Evolutionary conservation across 1,140 invertebrate species (phyloP), one percentile per base, ranked within the genome.

Genomic region (Asbolus verrucosus): DNA sequence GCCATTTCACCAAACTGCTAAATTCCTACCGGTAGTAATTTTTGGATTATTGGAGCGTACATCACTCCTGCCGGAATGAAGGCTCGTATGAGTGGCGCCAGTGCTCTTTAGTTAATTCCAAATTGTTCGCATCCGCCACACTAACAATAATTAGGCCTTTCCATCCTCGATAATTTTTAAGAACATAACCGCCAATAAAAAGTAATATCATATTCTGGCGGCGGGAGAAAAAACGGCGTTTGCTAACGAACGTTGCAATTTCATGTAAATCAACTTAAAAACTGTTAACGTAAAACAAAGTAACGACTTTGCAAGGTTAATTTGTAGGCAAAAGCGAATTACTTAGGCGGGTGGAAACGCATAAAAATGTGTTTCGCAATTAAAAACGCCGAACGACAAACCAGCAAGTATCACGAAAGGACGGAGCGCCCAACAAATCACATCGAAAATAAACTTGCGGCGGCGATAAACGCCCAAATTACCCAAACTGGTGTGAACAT

Each of bases 401-500:
- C 33, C 59, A n/a, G 11, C 27, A 18, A 36, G 13, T 61, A 36
- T 62, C 36, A 62, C 36, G 30, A 62, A 36, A 62, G 36, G 27
- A n/a, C 30, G 8, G 36, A 14, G 15, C 59, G n/a, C 14, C 36
- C 9, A 21, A 38, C 31, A 70, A 70, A 65, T 70, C 61, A 50
- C 60, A 65, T 70, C 60, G 46, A 70, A 70, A 70, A 70, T 65
- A 70, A 70, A 59, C 24, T 46, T 18, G 61, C 39, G 43, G 13
- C 50, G 46, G 62, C 43, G 50, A 54, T 65, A 70, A 65, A 70
- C 69, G 63, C 31, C 61, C 62, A 66, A 70, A 70, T 70, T 70
- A 65, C 69, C 61, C 61, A 65, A 70, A 70, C 61, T 70, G 65
- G 69, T 70, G 69, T 70, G 69, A 70, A 70, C 69, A 70, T 70